phyloP scores from a whole-genome alignment of 2,888 invertebrate genomes.

The Dione vanillae region DNA sequence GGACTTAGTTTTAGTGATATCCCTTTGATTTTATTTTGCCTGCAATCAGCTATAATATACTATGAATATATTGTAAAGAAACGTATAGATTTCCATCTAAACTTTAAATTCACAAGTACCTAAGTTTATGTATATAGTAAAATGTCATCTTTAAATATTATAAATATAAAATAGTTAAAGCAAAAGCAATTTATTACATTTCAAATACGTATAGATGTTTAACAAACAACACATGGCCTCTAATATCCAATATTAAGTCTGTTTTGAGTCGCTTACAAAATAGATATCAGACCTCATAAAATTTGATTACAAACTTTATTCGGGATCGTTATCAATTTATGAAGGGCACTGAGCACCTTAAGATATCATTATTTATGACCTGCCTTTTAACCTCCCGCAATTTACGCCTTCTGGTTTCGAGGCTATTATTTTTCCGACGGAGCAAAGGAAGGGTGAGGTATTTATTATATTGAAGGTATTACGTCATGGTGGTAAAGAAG shows the following conservation, averaged over 20 bases:
- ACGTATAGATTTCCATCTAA: no score
- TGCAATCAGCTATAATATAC: no score
- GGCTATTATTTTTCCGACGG: slow-evolving; percentile 21
- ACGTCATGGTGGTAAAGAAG: not conserved
- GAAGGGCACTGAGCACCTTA: slow-evolving; percentile 40
- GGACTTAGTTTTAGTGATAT: no score
- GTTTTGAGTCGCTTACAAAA: slow-evolving; percentile 30
- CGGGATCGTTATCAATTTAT: slow-evolving; percentile 46
- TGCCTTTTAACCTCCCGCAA: slow-evolving; percentile 45
- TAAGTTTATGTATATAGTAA: no score
- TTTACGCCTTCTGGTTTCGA: slow-evolving; percentile 40
- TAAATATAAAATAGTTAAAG: not conserved
- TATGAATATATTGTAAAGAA: no score
- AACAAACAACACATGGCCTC: slow-evolving; percentile 19
- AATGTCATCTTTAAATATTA: no score
- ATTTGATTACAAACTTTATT: slow-evolving; percentile 46
- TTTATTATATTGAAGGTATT: slow-evolving; percentile 4
- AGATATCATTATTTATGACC: slow-evolving; percentile 46
- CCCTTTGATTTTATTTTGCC: no score
- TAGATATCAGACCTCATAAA: slow-evolving; percentile 43
- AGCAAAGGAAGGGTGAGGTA: slow-evolving; percentile 8
- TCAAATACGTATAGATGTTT: not conserved
- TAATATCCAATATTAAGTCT: slow-evolving; percentile 19
- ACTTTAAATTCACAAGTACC: no score
- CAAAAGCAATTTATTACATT: not conserved